phyloP scores from a whole-genome alignment of 2,113 vertebrate genomes.

The Scomber scombrus region DNA sequence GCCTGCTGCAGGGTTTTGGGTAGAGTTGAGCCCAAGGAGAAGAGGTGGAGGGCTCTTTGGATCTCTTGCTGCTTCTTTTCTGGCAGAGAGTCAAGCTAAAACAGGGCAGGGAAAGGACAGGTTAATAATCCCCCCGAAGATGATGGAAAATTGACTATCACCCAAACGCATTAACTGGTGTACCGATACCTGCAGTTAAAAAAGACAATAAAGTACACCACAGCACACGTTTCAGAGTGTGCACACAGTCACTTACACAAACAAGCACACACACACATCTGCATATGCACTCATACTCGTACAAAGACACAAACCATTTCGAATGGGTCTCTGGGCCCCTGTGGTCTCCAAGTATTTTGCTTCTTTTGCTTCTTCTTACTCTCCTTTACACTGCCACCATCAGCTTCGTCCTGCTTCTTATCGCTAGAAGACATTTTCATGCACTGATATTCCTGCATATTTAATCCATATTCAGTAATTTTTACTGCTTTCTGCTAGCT shows the following conservation, averaged over 20 bases:
- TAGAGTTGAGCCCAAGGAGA: constrained; percentile 90
- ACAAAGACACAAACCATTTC: constrained; percentile 83
- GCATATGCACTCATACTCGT: background rate
- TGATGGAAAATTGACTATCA: background rate
- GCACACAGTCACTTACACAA: background rate
- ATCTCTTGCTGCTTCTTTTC: constrained; percentile 97
- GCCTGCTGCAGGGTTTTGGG: constrained; percentile 95
- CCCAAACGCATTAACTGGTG: background rate
- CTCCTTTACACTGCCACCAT: constrained; percentile 85
- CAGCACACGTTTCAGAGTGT: background rate
- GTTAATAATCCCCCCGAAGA: background rate
- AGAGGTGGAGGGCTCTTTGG: constrained; percentile 97
- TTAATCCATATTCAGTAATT: background rate
- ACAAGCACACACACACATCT: constrained; percentile 10
- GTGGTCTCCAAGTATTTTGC: constrained; percentile 87
- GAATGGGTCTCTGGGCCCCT: constrained; percentile 86
- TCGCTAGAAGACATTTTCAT: constrained; percentile 79
- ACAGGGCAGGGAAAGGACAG: constrained; percentile 18
- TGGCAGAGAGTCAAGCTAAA: constrained; percentile 91
- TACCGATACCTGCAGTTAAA: background rate
- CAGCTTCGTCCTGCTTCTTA: constrained; percentile 85
- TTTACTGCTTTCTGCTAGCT: background rate
- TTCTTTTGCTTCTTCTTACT: constrained; percentile 92
- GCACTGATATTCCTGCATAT: background rate
- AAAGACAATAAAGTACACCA: background rate